phyloP scores from a whole-genome alignment of 1,140 invertebrate genomes.

The Papilio xuthus region DNA sequence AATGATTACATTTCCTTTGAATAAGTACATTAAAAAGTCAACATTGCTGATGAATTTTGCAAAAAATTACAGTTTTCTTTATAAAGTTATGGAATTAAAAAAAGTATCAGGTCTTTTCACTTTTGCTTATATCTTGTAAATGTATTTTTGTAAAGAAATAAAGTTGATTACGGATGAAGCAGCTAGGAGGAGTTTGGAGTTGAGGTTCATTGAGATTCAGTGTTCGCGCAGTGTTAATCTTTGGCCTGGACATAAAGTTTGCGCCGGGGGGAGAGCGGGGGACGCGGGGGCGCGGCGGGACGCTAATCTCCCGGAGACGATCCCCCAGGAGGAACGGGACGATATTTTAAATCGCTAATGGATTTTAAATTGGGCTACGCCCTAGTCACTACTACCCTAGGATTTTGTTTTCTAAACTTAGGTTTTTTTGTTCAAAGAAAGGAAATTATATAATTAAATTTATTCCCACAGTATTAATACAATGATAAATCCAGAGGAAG shows the following conservation, averaged over 20 bases:
- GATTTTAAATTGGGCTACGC: conserved; percentile 24
- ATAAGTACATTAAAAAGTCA: too few species aligned
- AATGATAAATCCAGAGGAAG: too few species aligned
- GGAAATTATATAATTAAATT: too few species aligned
- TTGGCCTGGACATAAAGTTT: conserved; percentile 15
- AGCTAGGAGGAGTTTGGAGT: not conserved
- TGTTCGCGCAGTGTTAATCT: conserved; percentile 23
- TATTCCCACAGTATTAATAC: too few species aligned
- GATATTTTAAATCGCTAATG: conserved; percentile 25
- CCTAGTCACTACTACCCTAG: not conserved
- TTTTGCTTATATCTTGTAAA: not conserved
- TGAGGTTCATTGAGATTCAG: conserved; percentile 19
- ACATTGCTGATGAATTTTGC: not conserved
- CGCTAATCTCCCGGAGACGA: conserved; percentile 11
- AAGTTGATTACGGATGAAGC: not conserved
- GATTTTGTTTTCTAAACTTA: not conserved
- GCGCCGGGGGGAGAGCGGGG: not conserved
- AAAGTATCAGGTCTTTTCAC: not conserved
- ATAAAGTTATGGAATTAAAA: too few species aligned
- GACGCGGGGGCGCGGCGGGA: not conserved
- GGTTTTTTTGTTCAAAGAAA: too few species aligned
- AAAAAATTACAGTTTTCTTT: too few species aligned
- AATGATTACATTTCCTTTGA: too few species aligned
- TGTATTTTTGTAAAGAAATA: conserved; percentile 6
- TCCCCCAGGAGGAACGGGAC: conserved; percentile 9